Conservation (phyloP, 35 echinoderm and acorn worm species). For the Holothuria glaberrima region DNA sequence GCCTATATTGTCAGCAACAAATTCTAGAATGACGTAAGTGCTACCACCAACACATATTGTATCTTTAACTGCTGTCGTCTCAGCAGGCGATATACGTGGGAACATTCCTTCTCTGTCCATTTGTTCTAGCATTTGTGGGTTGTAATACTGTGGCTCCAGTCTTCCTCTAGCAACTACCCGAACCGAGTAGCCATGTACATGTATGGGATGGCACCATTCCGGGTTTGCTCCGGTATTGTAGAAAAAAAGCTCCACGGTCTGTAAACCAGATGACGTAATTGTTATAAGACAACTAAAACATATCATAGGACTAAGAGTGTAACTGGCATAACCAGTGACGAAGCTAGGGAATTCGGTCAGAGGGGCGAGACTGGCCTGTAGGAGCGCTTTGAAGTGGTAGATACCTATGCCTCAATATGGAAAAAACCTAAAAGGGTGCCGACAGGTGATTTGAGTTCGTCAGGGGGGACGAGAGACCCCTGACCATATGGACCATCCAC, state of each 20-base stretch:
- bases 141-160: not conserved
- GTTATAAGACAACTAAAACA: too few species aligned
- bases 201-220: slow-evolving; percentile 12
- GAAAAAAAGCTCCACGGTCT: slow-evolving; percentile 3
- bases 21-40: slow-evolving; percentile 4
- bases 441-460: too few species aligned
- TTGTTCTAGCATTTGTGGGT: not conserved
- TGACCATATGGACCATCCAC: too few species aligned
- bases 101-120: not conserved
- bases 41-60: not conserved
- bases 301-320: too few species aligned
- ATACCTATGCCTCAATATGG: too few species aligned
- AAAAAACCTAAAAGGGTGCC: too few species aligned
- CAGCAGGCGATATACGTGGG: not conserved
- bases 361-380: too few species aligned
- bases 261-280: not conserved
- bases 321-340: too few species aligned
- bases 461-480: too few species aligned
- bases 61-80: not conserved
- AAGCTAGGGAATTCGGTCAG: too few species aligned
- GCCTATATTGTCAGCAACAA: slow-evolving; percentile 17
- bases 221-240: not conserved
- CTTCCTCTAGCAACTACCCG: slow-evolving; percentile 22
- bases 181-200: slow-evolving; percentile 31
- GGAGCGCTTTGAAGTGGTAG: too few species aligned